Evolutionary conservation across 2,797 vertebrate genomes (phyloP), one percentile per base, ranked within the genome.

Genomic region (Cyclura pinguis): DNA sequence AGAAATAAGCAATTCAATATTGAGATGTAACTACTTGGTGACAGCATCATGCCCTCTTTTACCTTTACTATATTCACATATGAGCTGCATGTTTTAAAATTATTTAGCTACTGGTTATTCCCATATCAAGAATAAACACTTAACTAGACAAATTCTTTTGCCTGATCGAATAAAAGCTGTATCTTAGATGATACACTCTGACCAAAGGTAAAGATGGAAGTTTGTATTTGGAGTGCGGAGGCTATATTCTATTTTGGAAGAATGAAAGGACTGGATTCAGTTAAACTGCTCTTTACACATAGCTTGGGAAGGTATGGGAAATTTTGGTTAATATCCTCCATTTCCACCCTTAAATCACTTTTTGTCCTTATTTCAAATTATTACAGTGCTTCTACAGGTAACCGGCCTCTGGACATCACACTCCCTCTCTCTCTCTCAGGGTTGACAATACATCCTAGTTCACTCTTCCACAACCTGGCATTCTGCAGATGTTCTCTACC

Each of bases 31-130:
- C 86, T 24, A 20, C 81, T n/a, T 82, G 85, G 27, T 50, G 14
- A 88, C 77, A 90, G 90, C 64, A 62, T 78, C 85, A 35, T 59
- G 16, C 1, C 78, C 67, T 59, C 67, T 3, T 74, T 74, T 24
- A 1, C 0, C 0, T 57, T 62, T 38, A 0, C 0, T 1, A 27
- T 12, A 5, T 18, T 76, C 1, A 0, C 32, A 85, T 32, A 32
- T 35, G 59, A 0, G 72, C 38, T 85, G 84, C 84, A 57, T 29
- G 84, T 82, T 0, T 35, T 52, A 0, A 2, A 85, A 76, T 81
- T n/a, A 84, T 77, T 76, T 0, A 73, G 29, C 32, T 22, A 82
- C 73, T 74, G 62, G 62, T 59, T 62, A 55, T 50, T 0, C 85
- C 59, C 59, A 9, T 47, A 67, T 67, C 59, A 50, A 78, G 29